phyloP scores from a whole-genome alignment of 2,797 vertebrate species.

The Zenarchopterus dispar region DNA sequence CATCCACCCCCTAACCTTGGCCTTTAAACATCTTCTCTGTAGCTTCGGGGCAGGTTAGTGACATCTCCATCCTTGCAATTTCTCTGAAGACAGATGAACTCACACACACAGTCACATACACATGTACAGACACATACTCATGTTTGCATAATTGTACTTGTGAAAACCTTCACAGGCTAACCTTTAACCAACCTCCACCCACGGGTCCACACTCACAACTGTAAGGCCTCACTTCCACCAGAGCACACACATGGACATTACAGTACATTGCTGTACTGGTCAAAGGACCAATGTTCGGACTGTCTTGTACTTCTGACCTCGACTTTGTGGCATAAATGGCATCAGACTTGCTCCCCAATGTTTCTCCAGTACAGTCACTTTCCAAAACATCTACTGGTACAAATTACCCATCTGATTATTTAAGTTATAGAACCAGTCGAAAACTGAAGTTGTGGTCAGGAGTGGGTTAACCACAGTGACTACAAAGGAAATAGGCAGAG shows the following conservation, averaged over 20 bases:
- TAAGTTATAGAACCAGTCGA: not conserved
- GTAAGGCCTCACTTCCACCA: conserved; percentile 2
- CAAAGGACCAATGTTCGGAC: not conserved
- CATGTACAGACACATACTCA: conserved; percentile 18
- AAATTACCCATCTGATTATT: not conserved
- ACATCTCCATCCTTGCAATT: conserved; percentile 42
- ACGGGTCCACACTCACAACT: conserved; percentile 15
- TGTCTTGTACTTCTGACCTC: not conserved
- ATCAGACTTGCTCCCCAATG: not conserved
- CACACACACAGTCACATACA: conserved; percentile 14
- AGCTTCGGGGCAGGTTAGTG: conserved; percentile 36
- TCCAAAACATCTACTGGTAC: not conserved
- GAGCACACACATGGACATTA: not conserved
- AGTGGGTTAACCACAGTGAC: too few relatives aligned
- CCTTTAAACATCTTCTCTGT: conserved; percentile 45
- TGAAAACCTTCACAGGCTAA: conserved; percentile 45
- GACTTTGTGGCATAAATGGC: not conserved
- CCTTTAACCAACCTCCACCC: conserved; percentile 43
- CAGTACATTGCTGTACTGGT: not conserved
- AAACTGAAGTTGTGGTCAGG: too few relatives aligned
- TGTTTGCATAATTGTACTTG: conserved; percentile 43
- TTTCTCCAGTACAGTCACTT: too few relatives aligned
- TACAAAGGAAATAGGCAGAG: too few relatives aligned
- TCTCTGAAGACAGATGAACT: conserved; percentile 26
- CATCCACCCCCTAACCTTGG: conserved; percentile 38